phyloP scores from a whole-genome alignment of 2,797 vertebrate genomes.

The Coreius guichenoti region DNA sequence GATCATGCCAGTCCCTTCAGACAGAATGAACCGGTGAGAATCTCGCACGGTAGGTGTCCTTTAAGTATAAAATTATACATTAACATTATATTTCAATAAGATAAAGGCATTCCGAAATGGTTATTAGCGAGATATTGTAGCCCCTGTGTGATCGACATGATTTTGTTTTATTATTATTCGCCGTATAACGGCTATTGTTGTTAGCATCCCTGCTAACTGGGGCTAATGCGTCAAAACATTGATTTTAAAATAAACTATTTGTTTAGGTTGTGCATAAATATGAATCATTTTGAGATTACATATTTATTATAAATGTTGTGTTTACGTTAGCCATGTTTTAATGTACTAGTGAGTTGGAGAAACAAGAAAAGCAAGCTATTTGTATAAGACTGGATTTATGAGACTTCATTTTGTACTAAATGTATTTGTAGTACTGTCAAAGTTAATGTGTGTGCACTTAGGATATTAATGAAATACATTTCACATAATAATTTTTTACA shows the following conservation, averaged over 20 bases:
- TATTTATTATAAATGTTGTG: neutral
- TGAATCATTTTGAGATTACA: neutral
- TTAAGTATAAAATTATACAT: neutral
- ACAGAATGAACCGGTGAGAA: constrained; percentile 55
- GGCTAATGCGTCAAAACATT: constrained; percentile 28
- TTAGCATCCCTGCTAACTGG: constrained; percentile 45
- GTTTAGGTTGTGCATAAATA: neutral
- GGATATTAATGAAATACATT: neutral
- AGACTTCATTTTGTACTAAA: neutral
- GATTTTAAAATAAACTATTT: neutral
- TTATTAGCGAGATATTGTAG: neutral
- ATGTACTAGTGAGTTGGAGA: neutral
- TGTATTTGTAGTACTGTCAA: neutral
- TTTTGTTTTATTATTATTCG: neutral
- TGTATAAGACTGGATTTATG: neutral
- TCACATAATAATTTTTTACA: neutral
- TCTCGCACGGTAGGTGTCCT: constrained; percentile 36
- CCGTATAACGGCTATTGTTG: constrained; percentile 1
- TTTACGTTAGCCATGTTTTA: neutral
- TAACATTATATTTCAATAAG: neutral
- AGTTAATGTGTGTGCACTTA: neutral
- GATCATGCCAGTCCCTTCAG: constrained; percentile 32
- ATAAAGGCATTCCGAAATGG: neutral
- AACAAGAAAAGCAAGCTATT: neutral
- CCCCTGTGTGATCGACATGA: neutral